Percentiles rank a stretch among this genome's conserved stretches.
phyloP scores from a whole-genome alignment of 2,113 vertebrate genomes.

The Pipa parva region DNA sequence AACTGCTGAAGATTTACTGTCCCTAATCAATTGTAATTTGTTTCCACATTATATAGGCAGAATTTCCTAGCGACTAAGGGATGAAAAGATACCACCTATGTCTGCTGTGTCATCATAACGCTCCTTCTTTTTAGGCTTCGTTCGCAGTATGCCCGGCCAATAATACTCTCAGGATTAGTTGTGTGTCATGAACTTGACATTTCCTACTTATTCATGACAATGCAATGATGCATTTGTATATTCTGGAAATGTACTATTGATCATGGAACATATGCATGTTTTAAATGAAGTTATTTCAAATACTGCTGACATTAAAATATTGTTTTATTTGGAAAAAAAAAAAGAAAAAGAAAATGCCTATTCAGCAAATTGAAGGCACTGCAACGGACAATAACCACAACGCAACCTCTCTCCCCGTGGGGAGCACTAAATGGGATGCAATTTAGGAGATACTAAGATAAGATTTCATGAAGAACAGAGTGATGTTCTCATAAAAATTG shows the following conservation, averaged over 20 bases:
- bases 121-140: background rate
- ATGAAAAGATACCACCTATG: background rate
- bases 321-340: too few relatives aligned
- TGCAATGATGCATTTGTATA: background rate
- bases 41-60: background rate
- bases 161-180: background rate
- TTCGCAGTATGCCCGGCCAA: background rate
- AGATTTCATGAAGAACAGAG: too few relatives aligned
- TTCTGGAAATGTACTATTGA: background rate
- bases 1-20: background rate
- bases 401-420: conserved; percentile 2
- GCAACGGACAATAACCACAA: background rate
- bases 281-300: background rate
- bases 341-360: background rate
- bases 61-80: background rate
- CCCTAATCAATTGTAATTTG: background rate
- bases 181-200: background rate
- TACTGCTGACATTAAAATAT: background rate
- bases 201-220: background rate
- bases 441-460: too few relatives aligned
- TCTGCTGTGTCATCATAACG: background rate
- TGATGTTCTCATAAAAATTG: too few relatives aligned
- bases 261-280: background rate
- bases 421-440: too few relatives aligned
- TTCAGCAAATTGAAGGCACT: conserved; percentile 6